A percentile compares a stretch with the other conserved stretches of the same genome.
These are phyloP conservation scores for Leptarthrus brevirostris DNA, from an alignment of 2,888 invertebrate species.

Conservation along the genomic window DNA sequence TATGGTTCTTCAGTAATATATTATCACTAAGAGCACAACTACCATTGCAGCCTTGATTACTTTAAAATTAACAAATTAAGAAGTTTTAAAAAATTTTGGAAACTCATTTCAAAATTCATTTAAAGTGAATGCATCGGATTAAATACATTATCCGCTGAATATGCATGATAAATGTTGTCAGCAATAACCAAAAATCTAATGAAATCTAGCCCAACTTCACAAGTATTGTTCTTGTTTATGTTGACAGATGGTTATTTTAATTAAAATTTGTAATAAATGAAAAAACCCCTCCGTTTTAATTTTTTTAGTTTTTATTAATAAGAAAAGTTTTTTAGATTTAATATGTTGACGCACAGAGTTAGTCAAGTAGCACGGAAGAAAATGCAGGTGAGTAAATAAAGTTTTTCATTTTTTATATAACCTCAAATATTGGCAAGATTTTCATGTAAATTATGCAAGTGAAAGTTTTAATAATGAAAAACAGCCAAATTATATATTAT, in stretches of 20 bases:
- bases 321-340: constrained; percentile 34
- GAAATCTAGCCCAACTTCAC: constrained; percentile 15
- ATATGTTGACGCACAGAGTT: constrained; percentile 68
- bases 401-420: constrained; percentile 26
- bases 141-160: no score
- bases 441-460: constrained; percentile 31
- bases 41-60: no score
- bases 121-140: no score
- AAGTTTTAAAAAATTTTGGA: no score
- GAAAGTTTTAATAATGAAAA: no score
- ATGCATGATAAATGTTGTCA: no score
- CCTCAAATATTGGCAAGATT: constrained; percentile 29
- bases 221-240: constrained; percentile 44
- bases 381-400: constrained; percentile 68
- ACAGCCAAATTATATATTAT: no score
- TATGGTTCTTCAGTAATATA: no score
- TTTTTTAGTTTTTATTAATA: constrained; percentile 44
- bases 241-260: constrained; percentile 45
- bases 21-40: no score
- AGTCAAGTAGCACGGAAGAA: constrained; percentile 67
- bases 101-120: no score
- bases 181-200: no score
- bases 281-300: constrained; percentile 14
- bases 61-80: no score
- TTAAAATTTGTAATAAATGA: constrained; percentile 45